Evolutionary conservation across 2,888 invertebrate species (phyloP), one percentile per base, ranked within the genome.

Genomic region (Aromia moschata): DNA sequence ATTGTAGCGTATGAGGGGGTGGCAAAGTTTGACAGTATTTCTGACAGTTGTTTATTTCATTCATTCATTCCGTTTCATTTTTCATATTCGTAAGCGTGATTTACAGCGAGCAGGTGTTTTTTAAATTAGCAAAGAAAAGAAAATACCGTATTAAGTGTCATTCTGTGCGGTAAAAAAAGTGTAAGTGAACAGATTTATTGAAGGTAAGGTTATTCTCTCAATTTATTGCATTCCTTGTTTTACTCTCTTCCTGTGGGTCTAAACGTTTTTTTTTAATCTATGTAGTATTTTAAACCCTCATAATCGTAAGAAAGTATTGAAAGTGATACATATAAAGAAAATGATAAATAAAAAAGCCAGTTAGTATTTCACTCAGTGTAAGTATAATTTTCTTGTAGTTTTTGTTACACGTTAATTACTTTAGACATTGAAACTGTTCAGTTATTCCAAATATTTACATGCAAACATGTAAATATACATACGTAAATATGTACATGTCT

Each of bases 31-130:
- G 63, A 57, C 57, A 63, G 58, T 33, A 16, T 46, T 43, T 43
- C 44, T 62, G 62, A 57, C 58, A 60, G 60, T 58, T 60, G 52
- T 60, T 60, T 60, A 60, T 64, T 58, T 60, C 40, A 60, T 60
- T 56, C 44, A 11, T 44, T 55, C 52, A n/a, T n/a, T n/a, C n/a
- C n/a, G n/a, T n/a, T n/a, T n/a, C 10, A 14, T 56, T 46, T 56
- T 33, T 41, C 46, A 52, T 47, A 38, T 47, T 46, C 51, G 49
- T 49, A 41, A 52, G 52, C 25, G 58, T 49, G 56, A 56, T 43
- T 51, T 56, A 43, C 47, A 11, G 33, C 15, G 33, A 56, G 33
- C 20, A 46, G 43, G 52, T 59, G 44, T 46, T 49, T 56, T 25
- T 31, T 40, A 59, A 44, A 44, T 53, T 54, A 20, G 46, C 36